These are phyloP conservation scores for Euphonia xanthogaster DNA, from an alignment of 2,797 vertebrate genomes.

Conservation along the genomic window DNA sequence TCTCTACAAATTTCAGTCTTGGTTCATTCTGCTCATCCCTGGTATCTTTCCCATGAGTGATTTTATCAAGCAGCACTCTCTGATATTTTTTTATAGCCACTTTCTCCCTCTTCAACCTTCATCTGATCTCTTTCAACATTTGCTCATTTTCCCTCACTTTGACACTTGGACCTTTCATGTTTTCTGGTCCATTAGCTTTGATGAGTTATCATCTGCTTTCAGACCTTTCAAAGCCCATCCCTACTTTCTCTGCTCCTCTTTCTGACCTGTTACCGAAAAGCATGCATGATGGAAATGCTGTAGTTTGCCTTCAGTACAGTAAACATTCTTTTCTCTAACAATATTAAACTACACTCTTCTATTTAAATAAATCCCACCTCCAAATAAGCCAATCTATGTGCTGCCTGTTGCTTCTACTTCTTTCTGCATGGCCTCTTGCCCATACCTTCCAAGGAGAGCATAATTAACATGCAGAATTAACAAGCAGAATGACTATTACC, in stretches of 20 bases:
- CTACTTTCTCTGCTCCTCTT: neutral
- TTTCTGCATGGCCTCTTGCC: neutral
- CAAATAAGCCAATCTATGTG: neutral
- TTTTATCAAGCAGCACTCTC: neutral
- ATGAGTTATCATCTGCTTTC: neutral
- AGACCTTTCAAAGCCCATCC: neutral
- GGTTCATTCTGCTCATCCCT: neutral
- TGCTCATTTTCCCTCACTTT: neutral
- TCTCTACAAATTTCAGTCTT: neutral
- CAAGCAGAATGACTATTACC: neutral
- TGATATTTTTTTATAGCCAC: neutral
- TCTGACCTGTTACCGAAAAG: neutral
- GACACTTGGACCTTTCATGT: neutral
- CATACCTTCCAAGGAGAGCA: neutral
- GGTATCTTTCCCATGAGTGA: neutral
- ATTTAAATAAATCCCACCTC: neutral
- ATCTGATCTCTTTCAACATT: neutral
- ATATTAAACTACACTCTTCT: neutral
- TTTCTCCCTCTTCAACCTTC: neutral
- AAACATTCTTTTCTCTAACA: neutral
- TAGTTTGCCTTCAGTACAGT: neutral
- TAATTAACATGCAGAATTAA: neutral
- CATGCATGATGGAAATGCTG: neutral
- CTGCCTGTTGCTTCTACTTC: neutral
- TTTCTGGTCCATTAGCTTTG: constrained; percentile 13